These are phyloP conservation scores for Horisme vitalbata DNA, from an alignment of 2,888 invertebrate species.

Conservation along the genomic window DNA sequence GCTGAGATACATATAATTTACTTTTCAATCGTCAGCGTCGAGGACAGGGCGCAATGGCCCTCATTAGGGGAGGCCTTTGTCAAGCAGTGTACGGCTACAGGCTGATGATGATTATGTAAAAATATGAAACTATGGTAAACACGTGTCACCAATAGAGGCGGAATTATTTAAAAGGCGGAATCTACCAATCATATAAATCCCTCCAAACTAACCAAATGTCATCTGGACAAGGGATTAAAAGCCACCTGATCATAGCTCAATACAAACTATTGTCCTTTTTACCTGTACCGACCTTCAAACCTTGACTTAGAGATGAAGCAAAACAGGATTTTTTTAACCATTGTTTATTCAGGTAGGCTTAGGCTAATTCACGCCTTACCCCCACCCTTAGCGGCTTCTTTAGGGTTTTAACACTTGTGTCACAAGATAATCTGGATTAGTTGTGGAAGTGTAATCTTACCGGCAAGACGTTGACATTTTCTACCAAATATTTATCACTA, in stretches of 20 bases:
- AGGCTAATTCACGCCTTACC: conserved; percentile 36
- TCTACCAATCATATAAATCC: conserved; percentile 4
- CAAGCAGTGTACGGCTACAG: no score
- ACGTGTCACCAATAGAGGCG: conserved; percentile 1
- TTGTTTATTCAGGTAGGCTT: conserved; percentile 46
- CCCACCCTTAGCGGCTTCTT: conserved; percentile 46
- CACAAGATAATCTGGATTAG: conserved; percentile 53
- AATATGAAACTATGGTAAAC: no score
- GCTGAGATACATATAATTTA: no score
- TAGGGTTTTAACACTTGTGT: conserved; percentile 48
- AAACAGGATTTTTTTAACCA: conserved; percentile 10
- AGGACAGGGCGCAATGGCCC: no score
- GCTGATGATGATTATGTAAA: no score
- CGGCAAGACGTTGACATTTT: conserved; percentile 28
- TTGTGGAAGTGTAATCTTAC: conserved; percentile 40
- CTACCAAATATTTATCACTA: no score
- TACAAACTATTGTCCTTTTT: conserved; percentile 10
- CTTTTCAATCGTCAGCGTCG: no score
- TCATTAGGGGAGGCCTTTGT: no score
- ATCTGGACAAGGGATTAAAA: conserved; percentile 3
- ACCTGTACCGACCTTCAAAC: conserved; percentile 1
- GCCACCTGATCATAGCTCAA: conserved; percentile 8
- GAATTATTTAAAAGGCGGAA: conserved; percentile 2
- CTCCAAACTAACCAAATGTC: conserved; percentile 12
- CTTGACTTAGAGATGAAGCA: not conserved